Evolutionary conservation across 2,797 vertebrate genomes (phyloP).

Genomic region (Enteromius mattozi): DNA sequence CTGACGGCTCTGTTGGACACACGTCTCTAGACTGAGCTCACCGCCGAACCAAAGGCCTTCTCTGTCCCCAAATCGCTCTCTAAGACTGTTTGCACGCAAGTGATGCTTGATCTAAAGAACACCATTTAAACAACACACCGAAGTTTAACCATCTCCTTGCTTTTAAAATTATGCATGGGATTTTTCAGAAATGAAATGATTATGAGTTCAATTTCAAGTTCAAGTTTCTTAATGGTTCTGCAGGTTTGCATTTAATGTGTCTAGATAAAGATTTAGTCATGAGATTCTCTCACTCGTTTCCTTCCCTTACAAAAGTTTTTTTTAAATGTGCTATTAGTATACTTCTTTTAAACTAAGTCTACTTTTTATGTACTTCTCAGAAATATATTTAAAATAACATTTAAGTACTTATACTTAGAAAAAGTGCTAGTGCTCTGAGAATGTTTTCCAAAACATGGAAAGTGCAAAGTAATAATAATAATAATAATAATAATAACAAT

Average conservation of each 20-base stretch:
- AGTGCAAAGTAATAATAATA: no score
- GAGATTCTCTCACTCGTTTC: not conserved
- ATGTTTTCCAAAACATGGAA: no score
- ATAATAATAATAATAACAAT: no score
- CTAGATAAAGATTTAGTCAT: not conserved
- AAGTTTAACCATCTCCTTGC: not conserved
- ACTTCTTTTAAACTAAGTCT: no score
- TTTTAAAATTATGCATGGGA: not conserved
- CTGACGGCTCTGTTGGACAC: constrained; percentile 29
- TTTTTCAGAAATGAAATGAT: not conserved
- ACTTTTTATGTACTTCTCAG: no score
- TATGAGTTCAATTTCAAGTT: not conserved
- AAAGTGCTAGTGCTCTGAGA: no score
- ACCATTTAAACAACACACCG: not conserved
- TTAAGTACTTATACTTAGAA: no score
- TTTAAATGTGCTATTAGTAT: no score
- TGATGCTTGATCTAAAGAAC: not conserved
- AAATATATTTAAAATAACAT: no score
- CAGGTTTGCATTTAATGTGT: not conserved
- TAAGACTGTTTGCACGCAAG: not conserved
- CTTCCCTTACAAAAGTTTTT: no score
- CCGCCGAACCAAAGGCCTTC: constrained; percentile 34
- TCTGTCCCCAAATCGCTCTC: constrained; percentile 14
- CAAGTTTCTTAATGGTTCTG: not conserved
- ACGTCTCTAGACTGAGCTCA: constrained; percentile 27